Percentiles rank a stretch among this genome's conserved stretches.
phyloP scores from a whole-genome alignment of 92 coral and sea anemone genomes.

The Isaurus tuberculatus region DNA sequence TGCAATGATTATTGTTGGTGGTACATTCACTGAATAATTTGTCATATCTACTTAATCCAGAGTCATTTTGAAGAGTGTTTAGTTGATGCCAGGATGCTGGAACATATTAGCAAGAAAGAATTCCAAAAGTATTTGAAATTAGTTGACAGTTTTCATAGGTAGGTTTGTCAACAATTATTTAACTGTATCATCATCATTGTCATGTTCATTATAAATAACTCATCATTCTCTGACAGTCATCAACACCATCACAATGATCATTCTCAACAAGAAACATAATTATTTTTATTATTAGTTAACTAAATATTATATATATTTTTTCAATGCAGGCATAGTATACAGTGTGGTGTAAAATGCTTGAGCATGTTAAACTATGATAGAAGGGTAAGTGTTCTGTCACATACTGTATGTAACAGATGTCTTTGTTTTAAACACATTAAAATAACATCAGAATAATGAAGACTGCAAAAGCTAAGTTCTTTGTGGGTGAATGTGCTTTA shows the following conservation, averaged over 20 bases:
- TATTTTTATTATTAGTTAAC: not conserved
- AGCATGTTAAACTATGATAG: conserved; percentile 91
- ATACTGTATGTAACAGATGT: no score
- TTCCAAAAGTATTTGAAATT: conserved; percentile 93
- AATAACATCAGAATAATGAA: no score
- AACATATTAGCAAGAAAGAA: conserved; percentile 98
- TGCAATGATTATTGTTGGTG: not conserved
- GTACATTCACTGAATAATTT: not conserved
- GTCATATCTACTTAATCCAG: conserved; percentile 47
- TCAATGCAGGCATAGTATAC: conserved; percentile 86
- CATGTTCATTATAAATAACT: no score
- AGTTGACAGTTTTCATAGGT: conserved; percentile 99
- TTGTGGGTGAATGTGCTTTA: no score
- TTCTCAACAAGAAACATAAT: not conserved
- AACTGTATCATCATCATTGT: not conserved
- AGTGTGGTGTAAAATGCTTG: conserved; percentile 94
- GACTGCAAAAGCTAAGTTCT: no score
- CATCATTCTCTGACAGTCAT: not conserved
- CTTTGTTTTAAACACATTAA: no score
- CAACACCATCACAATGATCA: not conserved
- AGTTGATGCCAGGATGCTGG: conserved; percentile 98
- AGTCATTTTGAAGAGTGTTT: conserved; percentile 92
- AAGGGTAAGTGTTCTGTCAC: conserved; percentile 98
- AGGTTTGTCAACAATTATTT: not conserved
- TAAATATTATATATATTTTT: not conserved